phyloP scores from a whole-genome alignment of 2,113 vertebrate species.

The Gulo gulo region DNA sequence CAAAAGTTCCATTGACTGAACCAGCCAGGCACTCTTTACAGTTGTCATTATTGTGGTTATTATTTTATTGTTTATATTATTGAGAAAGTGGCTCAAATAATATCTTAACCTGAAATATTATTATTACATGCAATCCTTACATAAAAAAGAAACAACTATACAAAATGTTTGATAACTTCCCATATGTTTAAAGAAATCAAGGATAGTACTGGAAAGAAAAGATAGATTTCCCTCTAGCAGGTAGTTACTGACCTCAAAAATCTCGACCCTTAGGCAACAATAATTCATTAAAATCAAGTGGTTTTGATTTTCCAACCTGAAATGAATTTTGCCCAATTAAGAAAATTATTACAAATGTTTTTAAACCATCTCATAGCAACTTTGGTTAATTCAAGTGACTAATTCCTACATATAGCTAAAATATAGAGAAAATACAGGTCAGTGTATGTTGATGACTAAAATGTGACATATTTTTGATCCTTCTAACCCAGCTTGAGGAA shows the following conservation, averaged over 20 bases:
- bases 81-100: background rate
- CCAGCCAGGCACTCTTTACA: background rate
- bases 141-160: background rate
- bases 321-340: slow-evolving; percentile 5
- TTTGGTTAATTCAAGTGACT: background rate
- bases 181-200: background rate
- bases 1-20: background rate
- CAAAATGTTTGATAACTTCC: background rate
- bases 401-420: background rate
- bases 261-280: background rate
- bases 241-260: background rate
- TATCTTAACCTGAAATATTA: background rate
- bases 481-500: background rate
- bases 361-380: background rate
- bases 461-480: background rate
- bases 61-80: background rate
- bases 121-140: background rate
- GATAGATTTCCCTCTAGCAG: background rate
- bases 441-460: background rate
- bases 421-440: background rate
- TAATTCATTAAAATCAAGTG: background rate
- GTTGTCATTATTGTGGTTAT: background rate
- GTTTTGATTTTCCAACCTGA: background rate
- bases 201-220: background rate
- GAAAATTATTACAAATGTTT: background rate